Conservation (phyloP, 2,888 invertebrate genomes). For the Euplexia lucipara region DNA sequence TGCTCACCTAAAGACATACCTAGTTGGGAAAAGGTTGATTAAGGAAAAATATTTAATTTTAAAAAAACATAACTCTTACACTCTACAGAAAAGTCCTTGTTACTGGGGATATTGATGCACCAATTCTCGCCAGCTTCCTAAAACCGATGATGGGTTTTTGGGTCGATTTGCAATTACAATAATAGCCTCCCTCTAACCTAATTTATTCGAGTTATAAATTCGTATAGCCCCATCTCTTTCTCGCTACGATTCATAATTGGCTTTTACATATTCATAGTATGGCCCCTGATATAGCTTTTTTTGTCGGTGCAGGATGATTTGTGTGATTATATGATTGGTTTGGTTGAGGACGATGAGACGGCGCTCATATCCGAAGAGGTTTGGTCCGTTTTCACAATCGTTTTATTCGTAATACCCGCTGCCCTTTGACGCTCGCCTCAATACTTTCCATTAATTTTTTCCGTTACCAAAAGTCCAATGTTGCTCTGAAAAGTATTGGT, state of each 20-base stretch:
- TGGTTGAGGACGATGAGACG: conserved; percentile 90
- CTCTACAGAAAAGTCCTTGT: no score
- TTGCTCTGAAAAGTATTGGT: conserved; percentile 52
- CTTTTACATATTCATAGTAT: conserved; percentile 17
- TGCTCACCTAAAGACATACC: no score
- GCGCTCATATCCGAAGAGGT: conserved; percentile 89
- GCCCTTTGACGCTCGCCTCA: conserved; percentile 71
- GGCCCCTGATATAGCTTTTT: conserved; percentile 75
- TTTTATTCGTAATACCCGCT: conserved; percentile 71
- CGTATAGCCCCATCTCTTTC: background rate
- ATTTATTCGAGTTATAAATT: no score
- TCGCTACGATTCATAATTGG: background rate
- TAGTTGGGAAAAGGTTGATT: no score
- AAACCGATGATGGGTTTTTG: no score
- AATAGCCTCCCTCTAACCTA: no score
- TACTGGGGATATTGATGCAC: background rate
- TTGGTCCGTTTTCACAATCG: conserved; percentile 75
- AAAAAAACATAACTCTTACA: no score
- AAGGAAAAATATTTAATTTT: no score
- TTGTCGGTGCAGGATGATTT: conserved; percentile 90
- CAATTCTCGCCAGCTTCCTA: no score
- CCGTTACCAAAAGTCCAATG: conserved; percentile 35
- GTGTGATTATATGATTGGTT: conserved; percentile 91
- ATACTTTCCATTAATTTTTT: conserved; percentile 64
- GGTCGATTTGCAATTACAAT: no score